A percentile compares a stretch with the other conserved stretches of the same genome.
Conservation (phyloP, 2,888 invertebrate species). For the Aporophyla nigra region DNA sequence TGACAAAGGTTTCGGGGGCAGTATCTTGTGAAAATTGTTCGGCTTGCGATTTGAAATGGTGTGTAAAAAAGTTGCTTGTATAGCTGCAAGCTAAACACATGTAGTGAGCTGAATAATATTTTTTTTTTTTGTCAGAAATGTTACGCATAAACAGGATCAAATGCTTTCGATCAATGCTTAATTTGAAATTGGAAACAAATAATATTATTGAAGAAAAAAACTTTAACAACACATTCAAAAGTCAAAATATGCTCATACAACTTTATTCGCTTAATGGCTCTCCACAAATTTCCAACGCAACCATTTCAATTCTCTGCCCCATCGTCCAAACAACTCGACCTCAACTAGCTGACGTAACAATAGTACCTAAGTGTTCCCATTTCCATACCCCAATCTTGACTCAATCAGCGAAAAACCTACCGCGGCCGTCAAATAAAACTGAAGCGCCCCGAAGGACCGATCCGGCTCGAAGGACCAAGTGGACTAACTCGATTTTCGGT, state of each 20-base stretch:
- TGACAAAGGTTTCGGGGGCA: constrained; percentile 33
- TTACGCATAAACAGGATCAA: no score
- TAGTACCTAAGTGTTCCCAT: constrained; percentile 49
- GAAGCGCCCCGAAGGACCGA: constrained; percentile 58
- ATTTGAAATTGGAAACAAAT: background rate
- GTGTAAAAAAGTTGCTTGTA: background rate
- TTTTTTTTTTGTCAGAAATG: background rate
- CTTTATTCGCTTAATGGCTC: background rate
- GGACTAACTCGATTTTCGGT: constrained; percentile 47
- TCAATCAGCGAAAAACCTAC: constrained; percentile 66
- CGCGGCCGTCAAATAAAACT: constrained; percentile 62
- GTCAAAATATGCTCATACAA: background rate
- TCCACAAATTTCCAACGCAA: background rate
- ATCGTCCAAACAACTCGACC: constrained; percentile 25
- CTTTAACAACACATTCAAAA: no score
- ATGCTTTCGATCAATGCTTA: background rate
- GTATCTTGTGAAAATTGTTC: constrained; percentile 39
- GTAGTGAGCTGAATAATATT: background rate
- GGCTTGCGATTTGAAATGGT: constrained; percentile 8
- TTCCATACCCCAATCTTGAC: constrained; percentile 66
- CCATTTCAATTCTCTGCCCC: constrained; percentile 46
- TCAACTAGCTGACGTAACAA: constrained; percentile 50
- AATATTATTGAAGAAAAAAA: background rate
- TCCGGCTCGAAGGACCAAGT: constrained; percentile 39
- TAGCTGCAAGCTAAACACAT: background rate